Evolutionary conservation across 1,140 invertebrate species (phyloP).

Genomic region (Sitobion miscanthi): DNA sequence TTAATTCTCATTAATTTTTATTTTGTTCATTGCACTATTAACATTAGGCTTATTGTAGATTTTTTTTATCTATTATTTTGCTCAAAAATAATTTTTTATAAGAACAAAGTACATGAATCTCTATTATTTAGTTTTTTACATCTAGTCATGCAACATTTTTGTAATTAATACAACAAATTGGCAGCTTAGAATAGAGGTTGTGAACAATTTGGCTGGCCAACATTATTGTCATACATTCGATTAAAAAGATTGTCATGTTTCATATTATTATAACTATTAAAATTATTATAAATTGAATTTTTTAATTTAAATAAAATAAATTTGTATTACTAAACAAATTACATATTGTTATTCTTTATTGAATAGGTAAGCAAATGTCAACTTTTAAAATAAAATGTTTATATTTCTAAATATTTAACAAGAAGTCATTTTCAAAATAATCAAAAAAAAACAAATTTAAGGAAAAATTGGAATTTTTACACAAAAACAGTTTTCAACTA

Average conservation of each 20-base stretch:
- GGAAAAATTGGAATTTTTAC: too few relatives aligned
- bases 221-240: conserved; percentile 41
- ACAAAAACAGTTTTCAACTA: too few relatives aligned
- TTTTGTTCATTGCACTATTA: conserved; percentile 50
- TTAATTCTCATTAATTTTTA: conserved; percentile 42
- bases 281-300: conserved; percentile 55
- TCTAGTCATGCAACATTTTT: conserved; percentile 54
- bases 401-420: not conserved
- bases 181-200: conserved; percentile 49
- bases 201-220: conserved; percentile 25
- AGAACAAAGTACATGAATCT: conserved; percentile 50
- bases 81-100: conserved; percentile 50
- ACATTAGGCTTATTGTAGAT: conserved; percentile 39
- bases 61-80: conserved; percentile 53
- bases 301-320: conserved; percentile 55
- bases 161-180: conserved; percentile 41
- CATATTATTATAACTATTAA: conserved; percentile 53
- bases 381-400: not conserved
- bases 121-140: conserved; percentile 50
- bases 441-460: too few relatives aligned
- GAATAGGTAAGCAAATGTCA: not conserved
- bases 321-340: not conserved
- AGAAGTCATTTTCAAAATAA: not conserved
- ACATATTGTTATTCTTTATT: not conserved
- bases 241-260: conserved; percentile 46